These are phyloP conservation scores for Rhinichthys osculus DNA, from an alignment of 2,797 vertebrate genomes.

Conservation along the genomic window DNA sequence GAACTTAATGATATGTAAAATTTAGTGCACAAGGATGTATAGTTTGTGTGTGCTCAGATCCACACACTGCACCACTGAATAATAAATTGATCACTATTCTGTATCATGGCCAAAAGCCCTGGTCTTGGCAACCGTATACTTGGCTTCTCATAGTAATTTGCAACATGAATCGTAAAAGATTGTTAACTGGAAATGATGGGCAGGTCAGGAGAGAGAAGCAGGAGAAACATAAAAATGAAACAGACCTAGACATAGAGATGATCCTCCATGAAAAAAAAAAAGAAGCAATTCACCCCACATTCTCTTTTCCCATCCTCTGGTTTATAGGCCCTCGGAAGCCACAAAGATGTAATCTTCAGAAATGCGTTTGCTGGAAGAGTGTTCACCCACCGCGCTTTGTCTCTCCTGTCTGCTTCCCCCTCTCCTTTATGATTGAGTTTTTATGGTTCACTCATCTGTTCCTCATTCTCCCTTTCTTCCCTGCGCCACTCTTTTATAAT, in stretches of 20 bases:
- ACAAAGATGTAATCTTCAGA: constrained; percentile 57
- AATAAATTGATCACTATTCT: constrained; percentile 45
- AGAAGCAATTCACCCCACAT: background rate
- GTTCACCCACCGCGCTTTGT: constrained; percentile 53
- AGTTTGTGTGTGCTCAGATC: constrained; percentile 2
- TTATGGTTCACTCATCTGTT: constrained; percentile 51
- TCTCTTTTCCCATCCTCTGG: constrained; percentile 26
- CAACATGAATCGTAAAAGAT: constrained; percentile 66
- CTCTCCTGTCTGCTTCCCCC: constrained; percentile 35
- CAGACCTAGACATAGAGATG: constrained; percentile 16
- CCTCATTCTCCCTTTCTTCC: constrained; percentile 22
- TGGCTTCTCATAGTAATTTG: constrained; percentile 66
- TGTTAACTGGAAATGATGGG: constrained; percentile 61
- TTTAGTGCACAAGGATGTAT: background rate
- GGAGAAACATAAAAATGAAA: constrained; percentile 58
- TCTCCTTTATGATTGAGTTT: constrained; percentile 45
- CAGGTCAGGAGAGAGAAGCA: constrained; percentile 46
- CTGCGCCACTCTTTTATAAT: constrained; percentile 30
- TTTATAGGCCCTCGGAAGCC: constrained; percentile 55
- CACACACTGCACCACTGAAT: constrained; percentile 9
- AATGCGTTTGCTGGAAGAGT: constrained; percentile 62
- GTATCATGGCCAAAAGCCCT: constrained; percentile 35
- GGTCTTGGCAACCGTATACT: constrained; percentile 66
- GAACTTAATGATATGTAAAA: constrained; percentile 28
- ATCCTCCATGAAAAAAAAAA: background rate